Evolutionary conservation across 2,888 invertebrate genomes (phyloP).

Genomic region (Hesperia comma): DNA sequence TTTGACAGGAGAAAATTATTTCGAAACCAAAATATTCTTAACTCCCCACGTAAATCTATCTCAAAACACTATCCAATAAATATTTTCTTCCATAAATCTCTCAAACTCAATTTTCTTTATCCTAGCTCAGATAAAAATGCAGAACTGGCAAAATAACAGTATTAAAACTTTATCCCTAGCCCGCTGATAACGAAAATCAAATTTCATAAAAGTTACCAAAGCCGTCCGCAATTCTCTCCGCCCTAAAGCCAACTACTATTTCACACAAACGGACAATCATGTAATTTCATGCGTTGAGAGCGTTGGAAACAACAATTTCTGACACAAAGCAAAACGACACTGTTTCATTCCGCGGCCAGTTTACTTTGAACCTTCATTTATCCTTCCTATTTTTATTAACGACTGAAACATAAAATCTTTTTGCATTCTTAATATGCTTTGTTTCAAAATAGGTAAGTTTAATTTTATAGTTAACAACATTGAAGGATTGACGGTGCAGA

Average conservation of each 20-base stretch:
- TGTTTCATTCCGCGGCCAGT: slow-evolving; percentile 45
- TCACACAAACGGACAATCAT: slow-evolving; percentile 37
- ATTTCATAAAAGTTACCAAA: slow-evolving; percentile 24
- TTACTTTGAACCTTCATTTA: slow-evolving; percentile 37
- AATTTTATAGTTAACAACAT: too few relatives aligned
- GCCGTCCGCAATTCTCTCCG: slow-evolving; percentile 16
- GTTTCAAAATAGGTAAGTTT: too few relatives aligned
- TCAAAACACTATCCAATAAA: slow-evolving; percentile 11
- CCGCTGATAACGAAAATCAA: slow-evolving; percentile 27
- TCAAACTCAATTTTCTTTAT: slow-evolving; percentile 29
- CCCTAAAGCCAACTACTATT: slow-evolving; percentile 18
- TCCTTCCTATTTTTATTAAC: not conserved
- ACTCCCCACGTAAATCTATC: slow-evolving; percentile 8
- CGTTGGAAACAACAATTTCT: slow-evolving; percentile 47
- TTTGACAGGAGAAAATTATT: slow-evolving; percentile 1
- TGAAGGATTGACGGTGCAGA: too few relatives aligned
- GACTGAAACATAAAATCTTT: not conserved
- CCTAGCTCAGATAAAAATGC: slow-evolving; percentile 21
- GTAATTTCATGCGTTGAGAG: slow-evolving; percentile 43
- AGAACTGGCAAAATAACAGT: slow-evolving; percentile 24
- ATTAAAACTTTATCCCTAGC: slow-evolving; percentile 21
- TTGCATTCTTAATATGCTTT: too few relatives aligned
- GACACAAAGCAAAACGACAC: slow-evolving; percentile 43
- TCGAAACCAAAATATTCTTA: slow-evolving; percentile 1
- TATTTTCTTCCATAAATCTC: slow-evolving; percentile 23